These are phyloP conservation scores for Montipora foliosa DNA, from an alignment of 64 coral and sea anemone genomes.

Conservation along the genomic window DNA sequence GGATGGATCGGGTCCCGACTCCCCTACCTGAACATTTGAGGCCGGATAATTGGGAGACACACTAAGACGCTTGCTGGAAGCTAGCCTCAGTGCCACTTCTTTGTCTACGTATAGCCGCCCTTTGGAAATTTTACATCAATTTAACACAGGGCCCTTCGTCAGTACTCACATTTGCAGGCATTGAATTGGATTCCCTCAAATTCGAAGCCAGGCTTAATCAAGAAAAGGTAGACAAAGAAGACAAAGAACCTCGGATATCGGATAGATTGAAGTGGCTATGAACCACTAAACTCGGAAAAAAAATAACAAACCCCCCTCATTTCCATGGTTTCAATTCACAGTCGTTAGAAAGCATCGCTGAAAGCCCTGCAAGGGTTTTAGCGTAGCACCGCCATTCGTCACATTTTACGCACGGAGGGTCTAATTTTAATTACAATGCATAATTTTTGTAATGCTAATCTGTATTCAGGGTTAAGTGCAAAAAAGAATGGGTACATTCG, in stretches of 20 bases:
- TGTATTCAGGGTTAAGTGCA: too few relatives aligned
- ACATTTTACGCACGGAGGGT: too few relatives aligned
- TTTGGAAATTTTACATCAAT: background rate
- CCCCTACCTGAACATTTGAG: background rate
- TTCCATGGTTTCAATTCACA: background rate
- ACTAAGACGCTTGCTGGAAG: background rate
- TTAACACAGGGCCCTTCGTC: too few relatives aligned
- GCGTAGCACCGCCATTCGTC: too few relatives aligned
- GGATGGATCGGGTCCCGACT: background rate
- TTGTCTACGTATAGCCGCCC: background rate
- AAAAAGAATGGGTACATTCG: too few relatives aligned
- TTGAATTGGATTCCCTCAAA: too few relatives aligned
- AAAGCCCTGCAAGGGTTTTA: background rate
- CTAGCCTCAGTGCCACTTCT: background rate
- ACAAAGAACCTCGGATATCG: background rate
- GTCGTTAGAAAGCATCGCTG: background rate
- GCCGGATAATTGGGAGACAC: background rate
- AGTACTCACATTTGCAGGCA: too few relatives aligned
- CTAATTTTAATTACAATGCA: background rate
- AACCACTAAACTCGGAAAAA: too few relatives aligned
- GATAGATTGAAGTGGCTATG: background rate
- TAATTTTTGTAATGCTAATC: too few relatives aligned
- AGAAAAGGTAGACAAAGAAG: background rate
- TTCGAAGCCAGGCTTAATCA: too few relatives aligned
- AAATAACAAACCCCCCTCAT: background rate